Percentiles rank a stretch among this genome's conserved stretches.
phyloP scores from a whole-genome alignment of 2,888 invertebrate genomes.

The Lamellibrachia satsuma region DNA sequence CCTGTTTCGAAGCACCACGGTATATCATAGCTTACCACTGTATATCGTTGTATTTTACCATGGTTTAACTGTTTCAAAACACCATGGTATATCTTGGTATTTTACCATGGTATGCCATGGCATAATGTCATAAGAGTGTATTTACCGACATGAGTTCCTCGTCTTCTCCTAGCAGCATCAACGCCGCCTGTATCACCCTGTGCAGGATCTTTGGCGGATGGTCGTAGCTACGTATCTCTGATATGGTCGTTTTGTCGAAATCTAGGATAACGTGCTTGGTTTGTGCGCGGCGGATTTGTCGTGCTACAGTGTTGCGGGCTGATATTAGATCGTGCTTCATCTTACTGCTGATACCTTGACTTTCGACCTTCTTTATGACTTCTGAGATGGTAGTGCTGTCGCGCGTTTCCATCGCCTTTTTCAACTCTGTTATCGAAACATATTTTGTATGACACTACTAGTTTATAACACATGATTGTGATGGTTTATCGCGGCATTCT shows the following conservation, averaged over 20 bases:
- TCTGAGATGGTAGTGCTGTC: not conserved
- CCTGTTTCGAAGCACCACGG: too few relatives aligned
- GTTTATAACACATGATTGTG: not conserved
- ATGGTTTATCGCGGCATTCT: too few relatives aligned
- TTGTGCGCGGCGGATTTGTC: constrained; percentile 28
- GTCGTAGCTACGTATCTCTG: constrained; percentile 56
- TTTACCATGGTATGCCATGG: too few relatives aligned
- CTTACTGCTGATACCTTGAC: not conserved
- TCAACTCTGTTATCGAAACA: not conserved
- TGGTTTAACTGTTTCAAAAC: too few relatives aligned
- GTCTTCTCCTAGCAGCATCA: constrained; percentile 52
- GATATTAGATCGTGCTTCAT: not conserved
- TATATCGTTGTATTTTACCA: too few relatives aligned
- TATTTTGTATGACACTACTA: not conserved
- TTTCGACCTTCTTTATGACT: not conserved
- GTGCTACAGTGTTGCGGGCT: not conserved
- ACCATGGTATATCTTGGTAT: too few relatives aligned
- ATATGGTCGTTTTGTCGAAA: constrained; percentile 56
- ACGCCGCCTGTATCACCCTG: constrained; percentile 55
- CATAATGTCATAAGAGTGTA: not conserved
- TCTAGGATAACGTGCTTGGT: constrained; percentile 40
- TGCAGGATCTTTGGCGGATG: constrained; percentile 54
- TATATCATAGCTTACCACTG: too few relatives aligned
- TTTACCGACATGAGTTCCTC: constrained; percentile 51
- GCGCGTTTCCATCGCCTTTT: not conserved